Evolutionary conservation across 2,888 invertebrate genomes (phyloP).

Genomic region (Papilio elwesi): DNA sequence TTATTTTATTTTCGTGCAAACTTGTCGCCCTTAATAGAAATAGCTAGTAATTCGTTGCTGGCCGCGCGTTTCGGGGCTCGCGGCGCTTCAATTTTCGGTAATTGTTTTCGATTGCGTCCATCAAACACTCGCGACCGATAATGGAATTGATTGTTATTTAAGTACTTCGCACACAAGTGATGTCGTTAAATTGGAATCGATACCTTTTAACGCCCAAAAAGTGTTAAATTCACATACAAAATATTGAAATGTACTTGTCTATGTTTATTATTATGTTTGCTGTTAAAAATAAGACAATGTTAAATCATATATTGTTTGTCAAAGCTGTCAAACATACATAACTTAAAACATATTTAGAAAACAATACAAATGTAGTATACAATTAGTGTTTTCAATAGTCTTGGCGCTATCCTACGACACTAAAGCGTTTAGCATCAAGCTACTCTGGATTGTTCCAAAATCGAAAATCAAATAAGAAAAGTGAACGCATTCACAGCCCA

Average conservation of each 20-base stretch:
- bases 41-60: slow-evolving; percentile 35
- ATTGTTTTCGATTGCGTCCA: slow-evolving; percentile 58
- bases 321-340: no score
- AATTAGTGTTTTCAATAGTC: no score
- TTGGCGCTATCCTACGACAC: no score
- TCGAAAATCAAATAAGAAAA: neutral
- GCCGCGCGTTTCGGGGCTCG: slow-evolving; percentile 40
- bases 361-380: no score
- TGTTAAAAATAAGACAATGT: no score
- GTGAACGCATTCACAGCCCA: slow-evolving; percentile 33
- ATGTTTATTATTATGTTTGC: neutral
- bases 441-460: neutral
- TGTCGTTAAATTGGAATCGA: slow-evolving; percentile 43
- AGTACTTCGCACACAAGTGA: slow-evolving; percentile 43
- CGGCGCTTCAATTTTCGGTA: slow-evolving; percentile 51
- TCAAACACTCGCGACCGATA: slow-evolving; percentile 49
- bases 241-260: neutral
- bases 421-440: neutral
- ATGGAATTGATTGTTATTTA: slow-evolving; percentile 53
- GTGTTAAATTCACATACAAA: slow-evolving; percentile 21
- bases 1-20: neutral
- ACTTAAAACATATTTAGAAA: no score
- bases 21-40: slow-evolving; percentile 25
- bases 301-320: no score
- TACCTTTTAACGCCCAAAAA: slow-evolving; percentile 30